Evolutionary conservation across 1,140 invertebrate species (phyloP).

Genomic region (Cotesia typhae): DNA sequence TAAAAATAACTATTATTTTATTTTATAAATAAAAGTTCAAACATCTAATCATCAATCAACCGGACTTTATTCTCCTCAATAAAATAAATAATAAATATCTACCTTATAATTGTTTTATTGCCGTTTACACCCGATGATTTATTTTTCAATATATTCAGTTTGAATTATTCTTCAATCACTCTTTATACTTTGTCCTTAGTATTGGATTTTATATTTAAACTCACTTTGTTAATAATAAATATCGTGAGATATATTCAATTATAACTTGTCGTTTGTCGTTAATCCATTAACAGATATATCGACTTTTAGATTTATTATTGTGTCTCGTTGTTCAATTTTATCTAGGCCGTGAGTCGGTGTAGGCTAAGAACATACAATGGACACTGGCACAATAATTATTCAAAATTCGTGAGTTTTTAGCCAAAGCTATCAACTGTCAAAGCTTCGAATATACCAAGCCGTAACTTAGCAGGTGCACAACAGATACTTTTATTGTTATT

Average conservation of each 20-base stretch:
- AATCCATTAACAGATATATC: neutral
- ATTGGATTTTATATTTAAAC: neutral
- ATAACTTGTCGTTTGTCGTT: too few relatives aligned
- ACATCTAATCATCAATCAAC: constrained; percentile 5
- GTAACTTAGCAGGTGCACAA: constrained; percentile 37
- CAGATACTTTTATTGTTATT: too few relatives aligned
- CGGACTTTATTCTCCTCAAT: neutral
- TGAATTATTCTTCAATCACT: too few relatives aligned
- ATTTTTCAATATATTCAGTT: neutral
- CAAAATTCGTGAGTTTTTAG: neutral
- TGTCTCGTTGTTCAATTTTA: too few relatives aligned
- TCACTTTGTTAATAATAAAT: too few relatives aligned
- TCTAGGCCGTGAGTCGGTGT: too few relatives aligned
- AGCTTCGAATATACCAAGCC: constrained; percentile 42
- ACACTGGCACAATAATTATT: neutral
- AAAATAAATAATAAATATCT: constrained; percentile 2
- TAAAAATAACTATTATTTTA: too few relatives aligned
- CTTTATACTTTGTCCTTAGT: neutral
- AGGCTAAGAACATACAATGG: neutral
- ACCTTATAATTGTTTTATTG: constrained; percentile 8
- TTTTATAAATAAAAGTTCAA: too few relatives aligned
- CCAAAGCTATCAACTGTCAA: constrained; percentile 44
- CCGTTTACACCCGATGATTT: neutral
- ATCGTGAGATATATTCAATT: too few relatives aligned
- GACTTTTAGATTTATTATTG: too few relatives aligned